A percentile compares a stretch with the other conserved stretches of the same genome.
Evolutionary conservation across 2,113 vertebrate genomes (phyloP).

Genomic region (Triplophysa tibetana): DNA sequence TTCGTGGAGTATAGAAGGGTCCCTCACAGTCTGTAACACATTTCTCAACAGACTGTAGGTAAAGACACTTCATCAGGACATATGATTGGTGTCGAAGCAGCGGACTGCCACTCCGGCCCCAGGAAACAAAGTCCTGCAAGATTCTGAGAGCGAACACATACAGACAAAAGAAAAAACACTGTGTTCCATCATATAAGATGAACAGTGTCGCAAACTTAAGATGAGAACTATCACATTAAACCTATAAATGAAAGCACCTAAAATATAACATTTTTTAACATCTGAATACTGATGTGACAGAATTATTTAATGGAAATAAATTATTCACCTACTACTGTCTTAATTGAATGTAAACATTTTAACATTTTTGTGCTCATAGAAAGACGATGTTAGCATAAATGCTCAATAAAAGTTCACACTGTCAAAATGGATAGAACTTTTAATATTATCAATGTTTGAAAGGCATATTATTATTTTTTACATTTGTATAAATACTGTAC

Average conservation of each 20-base stretch:
- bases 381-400: not conserved
- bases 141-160: not conserved
- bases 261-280: no score
- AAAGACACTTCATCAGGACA: constrained; percentile 7
- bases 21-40: constrained; percentile 1
- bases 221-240: constrained; percentile 12
- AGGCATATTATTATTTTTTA: no score
- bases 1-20: constrained; percentile 4
- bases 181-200: constrained; percentile 40
- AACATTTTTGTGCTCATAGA: no score
- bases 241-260: no score
- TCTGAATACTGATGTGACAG: no score
- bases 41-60: constrained; percentile 29
- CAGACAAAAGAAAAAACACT: not conserved
- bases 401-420: not conserved
- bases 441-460: no score
- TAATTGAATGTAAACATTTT: no score
- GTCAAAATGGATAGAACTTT: no score
- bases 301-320: no score
- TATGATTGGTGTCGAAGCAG: constrained; percentile 12
- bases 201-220: constrained; percentile 39
- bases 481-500: no score
- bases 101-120: constrained; percentile 1
- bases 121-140: not conserved
- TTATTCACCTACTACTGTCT: no score